These are phyloP conservation scores for Eristalis intricaria DNA, from an alignment of 2,888 invertebrate species.

Conservation along the genomic window DNA sequence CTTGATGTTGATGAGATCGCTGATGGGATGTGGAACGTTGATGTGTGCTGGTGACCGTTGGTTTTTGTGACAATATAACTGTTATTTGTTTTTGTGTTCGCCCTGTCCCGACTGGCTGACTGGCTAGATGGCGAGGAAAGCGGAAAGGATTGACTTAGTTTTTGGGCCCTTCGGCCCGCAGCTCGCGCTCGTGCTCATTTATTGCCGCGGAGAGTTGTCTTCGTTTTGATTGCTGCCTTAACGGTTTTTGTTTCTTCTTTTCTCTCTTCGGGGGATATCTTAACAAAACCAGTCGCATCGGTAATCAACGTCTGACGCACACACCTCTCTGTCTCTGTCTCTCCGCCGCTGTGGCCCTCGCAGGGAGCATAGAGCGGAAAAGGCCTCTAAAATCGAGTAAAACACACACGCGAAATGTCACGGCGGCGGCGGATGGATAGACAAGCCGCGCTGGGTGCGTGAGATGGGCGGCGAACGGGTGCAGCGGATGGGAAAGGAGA, in stretches of 20 bases:
- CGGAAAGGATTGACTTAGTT: constrained; percentile 58
- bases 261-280: neutral
- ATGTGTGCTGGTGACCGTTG: constrained; percentile 3
- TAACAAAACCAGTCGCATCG: constrained; percentile 38
- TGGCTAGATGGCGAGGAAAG: neutral
- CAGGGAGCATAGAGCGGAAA: constrained; percentile 42
- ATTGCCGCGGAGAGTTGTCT: neutral
- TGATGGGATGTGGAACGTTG: neutral
- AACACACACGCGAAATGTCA: constrained; percentile 41
- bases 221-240: constrained; percentile 28
- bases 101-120: neutral
- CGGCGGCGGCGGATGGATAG: neutral
- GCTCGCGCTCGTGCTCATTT: neutral
- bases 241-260: constrained; percentile 21
- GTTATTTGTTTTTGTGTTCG: constrained; percentile 36
- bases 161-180: neutral
- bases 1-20: neutral
- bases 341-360: neutral
- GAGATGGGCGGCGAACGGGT: neutral
- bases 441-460: neutral
- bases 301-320: neutral
- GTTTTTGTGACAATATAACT: constrained; percentile 49
- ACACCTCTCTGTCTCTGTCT: neutral
- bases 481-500: constrained; percentile 2
- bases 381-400: constrained; percentile 36